Conservation (phyloP, 2,797 vertebrate genomes). For the Gastrophryne carolinensis region DNA sequence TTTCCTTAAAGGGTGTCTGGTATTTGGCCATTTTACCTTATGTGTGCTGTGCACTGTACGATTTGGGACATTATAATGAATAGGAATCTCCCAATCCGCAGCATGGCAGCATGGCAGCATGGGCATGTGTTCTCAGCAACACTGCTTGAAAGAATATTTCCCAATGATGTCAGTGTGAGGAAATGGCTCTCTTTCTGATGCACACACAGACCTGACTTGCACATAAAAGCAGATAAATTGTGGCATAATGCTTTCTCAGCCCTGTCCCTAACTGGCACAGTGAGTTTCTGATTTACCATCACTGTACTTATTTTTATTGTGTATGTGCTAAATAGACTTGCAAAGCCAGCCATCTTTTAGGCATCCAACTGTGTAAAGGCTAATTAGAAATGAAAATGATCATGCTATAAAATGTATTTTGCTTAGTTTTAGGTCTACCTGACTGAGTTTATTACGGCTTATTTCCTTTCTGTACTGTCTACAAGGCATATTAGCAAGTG, state of each 20-base stretch:
- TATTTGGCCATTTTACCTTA: too few relatives aligned
- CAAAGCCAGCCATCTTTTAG: not conserved
- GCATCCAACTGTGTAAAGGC: not conserved
- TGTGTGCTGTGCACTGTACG: too few relatives aligned
- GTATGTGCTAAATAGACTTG: not conserved
- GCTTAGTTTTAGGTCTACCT: too few relatives aligned
- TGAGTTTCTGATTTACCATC: not conserved
- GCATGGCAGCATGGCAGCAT: too few relatives aligned
- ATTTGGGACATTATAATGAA: too few relatives aligned
- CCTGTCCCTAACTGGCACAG: not conserved
- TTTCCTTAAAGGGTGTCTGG: too few relatives aligned
- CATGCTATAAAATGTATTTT: not conserved
- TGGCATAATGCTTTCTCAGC: not conserved
- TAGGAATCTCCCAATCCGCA: too few relatives aligned
- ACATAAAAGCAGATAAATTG: constrained; percentile 6
- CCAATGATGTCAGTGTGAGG: constrained; percentile 35
- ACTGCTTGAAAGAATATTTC: constrained; percentile 30
- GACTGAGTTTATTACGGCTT: too few relatives aligned
- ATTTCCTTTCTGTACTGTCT: too few relatives aligned
- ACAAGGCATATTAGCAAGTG: too few relatives aligned
- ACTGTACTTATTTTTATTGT: not conserved
- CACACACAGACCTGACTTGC: constrained; percentile 24
- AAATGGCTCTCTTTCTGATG: constrained; percentile 11
- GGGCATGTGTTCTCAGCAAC: constrained; percentile 42
- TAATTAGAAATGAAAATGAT: not conserved